phyloP scores from a whole-genome alignment of 2,113 vertebrate genomes.

The Trogon surrucura region DNA sequence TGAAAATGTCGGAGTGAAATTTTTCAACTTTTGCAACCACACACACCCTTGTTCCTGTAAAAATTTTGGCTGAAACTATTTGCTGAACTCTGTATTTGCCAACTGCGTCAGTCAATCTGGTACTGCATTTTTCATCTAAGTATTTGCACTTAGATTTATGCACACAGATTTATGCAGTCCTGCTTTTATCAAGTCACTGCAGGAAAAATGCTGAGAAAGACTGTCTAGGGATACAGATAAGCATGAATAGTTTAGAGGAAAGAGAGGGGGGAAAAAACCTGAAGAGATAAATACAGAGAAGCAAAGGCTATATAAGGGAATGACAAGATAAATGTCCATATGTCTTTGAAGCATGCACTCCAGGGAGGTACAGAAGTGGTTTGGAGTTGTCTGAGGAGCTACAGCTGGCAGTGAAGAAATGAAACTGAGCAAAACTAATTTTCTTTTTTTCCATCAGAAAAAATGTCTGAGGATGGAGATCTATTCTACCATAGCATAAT shows the following conservation, averaged over 20 bases:
- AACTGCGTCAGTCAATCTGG: not conserved
- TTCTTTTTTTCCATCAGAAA: not conserved
- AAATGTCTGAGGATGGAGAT: not conserved
- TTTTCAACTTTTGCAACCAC: not conserved
- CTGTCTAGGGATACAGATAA: not conserved
- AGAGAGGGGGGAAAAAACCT: not conserved
- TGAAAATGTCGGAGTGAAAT: not conserved
- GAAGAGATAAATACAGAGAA: not conserved
- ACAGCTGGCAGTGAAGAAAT: not conserved
- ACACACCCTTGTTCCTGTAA: accelerated
- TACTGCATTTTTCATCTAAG: not conserved
- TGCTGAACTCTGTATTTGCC: not conserved
- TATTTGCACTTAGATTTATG: not conserved
- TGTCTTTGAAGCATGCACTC: not conserved
- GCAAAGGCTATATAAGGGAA: not conserved
- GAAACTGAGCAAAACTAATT: not conserved
- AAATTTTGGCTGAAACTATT: not conserved
- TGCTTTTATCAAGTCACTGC: not conserved
- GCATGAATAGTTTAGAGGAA: not conserved
- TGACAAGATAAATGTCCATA: not conserved
- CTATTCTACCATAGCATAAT: not conserved
- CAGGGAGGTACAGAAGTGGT: not conserved
- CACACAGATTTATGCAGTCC: not conserved
- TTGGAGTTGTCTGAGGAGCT: not conserved
- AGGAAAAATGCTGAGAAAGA: not conserved